Percentiles rank a stretch among this genome's conserved stretches.
These are phyloP conservation scores for Acanthosepion pharaonis DNA, from an alignment of 2,888 invertebrate genomes.

Conservation along the genomic window DNA sequence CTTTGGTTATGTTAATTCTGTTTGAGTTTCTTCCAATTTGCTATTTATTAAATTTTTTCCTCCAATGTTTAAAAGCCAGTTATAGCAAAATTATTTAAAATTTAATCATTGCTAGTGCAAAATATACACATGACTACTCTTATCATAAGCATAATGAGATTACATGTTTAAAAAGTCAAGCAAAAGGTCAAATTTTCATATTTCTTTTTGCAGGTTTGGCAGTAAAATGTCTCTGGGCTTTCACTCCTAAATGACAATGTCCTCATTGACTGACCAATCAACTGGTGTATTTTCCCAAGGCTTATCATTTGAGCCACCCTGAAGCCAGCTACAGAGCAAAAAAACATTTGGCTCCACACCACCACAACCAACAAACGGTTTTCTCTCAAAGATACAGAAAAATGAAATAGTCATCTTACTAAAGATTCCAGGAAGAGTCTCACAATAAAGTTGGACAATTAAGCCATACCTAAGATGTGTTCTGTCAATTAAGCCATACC, in stretches of 20 bases:
- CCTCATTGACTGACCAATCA: constrained; percentile 33
- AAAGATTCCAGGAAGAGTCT: background rate
- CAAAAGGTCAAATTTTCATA: background rate
- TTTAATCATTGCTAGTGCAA: too few relatives aligned
- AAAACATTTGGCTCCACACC: background rate
- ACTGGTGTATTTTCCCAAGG: constrained; percentile 21
- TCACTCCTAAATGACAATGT: background rate
- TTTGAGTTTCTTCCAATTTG: too few relatives aligned
- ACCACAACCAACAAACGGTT: constrained; percentile 13
- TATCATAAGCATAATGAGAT: background rate
- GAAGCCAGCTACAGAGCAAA: background rate
- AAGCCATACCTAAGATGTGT: background rate
- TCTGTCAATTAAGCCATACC: background rate
- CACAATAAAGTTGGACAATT: background rate
- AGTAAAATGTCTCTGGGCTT: background rate
- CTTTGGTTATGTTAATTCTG: too few relatives aligned
- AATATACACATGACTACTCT: too few relatives aligned
- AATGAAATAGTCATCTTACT: background rate
- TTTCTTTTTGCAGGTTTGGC: background rate
- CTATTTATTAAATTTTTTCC: too few relatives aligned
- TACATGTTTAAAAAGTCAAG: background rate
- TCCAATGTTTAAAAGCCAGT: too few relatives aligned
- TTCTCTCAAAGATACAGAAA: background rate
- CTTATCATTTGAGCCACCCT: background rate
- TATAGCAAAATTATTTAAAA: too few relatives aligned